A percentile compares a stretch with the other conserved stretches of the same genome.
Evolutionary conservation across 2,888 invertebrate genomes (phyloP).

Genomic region (Brenthis daphne): DNA sequence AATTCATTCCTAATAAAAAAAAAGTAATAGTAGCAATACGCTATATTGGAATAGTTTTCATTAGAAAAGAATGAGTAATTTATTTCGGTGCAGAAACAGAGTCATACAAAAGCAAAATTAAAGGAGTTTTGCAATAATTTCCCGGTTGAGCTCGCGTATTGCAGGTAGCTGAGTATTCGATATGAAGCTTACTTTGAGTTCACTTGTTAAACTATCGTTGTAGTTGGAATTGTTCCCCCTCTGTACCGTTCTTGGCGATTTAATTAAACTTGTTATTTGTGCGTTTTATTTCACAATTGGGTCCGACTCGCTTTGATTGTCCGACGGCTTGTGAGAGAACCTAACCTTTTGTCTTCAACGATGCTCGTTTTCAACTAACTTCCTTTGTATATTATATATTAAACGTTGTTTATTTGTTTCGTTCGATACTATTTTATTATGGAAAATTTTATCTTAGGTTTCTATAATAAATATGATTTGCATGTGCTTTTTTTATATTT

Average conservation of each 20-base stretch:
- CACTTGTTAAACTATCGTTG: conserved; percentile 77
- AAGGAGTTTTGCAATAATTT: conserved; percentile 49
- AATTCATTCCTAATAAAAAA: no score
- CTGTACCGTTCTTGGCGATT: conserved; percentile 69
- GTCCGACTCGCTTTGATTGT: conserved; percentile 71
- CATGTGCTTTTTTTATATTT: no score
- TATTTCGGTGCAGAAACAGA: conserved; percentile 5
- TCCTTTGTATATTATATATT: conserved; percentile 38
- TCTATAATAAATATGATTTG: no score
- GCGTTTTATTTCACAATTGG: conserved; percentile 78
- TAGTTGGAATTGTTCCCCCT: conserved; percentile 67
- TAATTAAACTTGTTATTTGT: conserved; percentile 82
- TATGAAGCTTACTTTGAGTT: conserved; percentile 72
- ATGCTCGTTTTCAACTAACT: conserved; percentile 50
- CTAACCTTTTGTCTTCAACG: conserved; percentile 56
- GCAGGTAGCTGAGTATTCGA: conserved; percentile 57
- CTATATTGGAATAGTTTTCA: neutral
- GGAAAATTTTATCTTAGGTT: neutral
- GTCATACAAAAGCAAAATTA: conserved; percentile 41
- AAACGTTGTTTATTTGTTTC: conserved; percentile 12
- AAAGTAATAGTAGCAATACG: neutral
- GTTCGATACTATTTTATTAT: neutral
- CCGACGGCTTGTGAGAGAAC: conserved; percentile 57
- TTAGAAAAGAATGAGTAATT: conserved; percentile 7
- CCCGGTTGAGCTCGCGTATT: conserved; percentile 56